These are phyloP conservation scores for Xyrichtys novacula DNA, from an alignment of 2,797 vertebrate species.

Conservation along the genomic window DNA sequence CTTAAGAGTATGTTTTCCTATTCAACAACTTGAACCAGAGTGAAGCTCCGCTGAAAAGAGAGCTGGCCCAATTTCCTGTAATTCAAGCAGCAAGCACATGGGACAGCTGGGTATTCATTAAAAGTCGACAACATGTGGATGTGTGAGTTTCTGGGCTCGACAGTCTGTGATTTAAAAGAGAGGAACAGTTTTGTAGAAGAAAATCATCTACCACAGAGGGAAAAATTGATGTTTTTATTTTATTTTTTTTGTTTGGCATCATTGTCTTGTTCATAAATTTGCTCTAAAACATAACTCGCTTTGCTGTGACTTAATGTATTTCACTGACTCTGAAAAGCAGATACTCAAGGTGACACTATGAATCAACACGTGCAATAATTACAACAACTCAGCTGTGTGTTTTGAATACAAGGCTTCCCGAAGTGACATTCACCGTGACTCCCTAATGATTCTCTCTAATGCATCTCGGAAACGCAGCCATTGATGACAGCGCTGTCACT, in stretches of 20 bases:
- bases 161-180: conserved; percentile 10
- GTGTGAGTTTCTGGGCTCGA: conserved; percentile 9
- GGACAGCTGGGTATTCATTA: conserved; percentile 50
- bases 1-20: conserved; percentile 25
- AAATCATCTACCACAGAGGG: conserved; percentile 15
- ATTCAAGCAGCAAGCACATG: conserved; percentile 41
- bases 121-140: conserved; percentile 36
- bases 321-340: conserved; percentile 4
- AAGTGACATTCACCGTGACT: conserved; percentile 57
- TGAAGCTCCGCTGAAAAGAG: conserved; percentile 23
- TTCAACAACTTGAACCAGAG: conserved; percentile 33
- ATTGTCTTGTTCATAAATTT: conserved; percentile 7
- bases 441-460: conserved; percentile 65
- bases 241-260: background rate
- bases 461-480: conserved; percentile 53
- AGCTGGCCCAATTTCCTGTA: conserved; percentile 37
- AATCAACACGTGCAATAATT: conserved; percentile 26
- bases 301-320: background rate
- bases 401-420: conserved; percentile 37
- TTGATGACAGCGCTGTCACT: conserved; percentile 62
- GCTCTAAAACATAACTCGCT: conserved; percentile 7
- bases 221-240: conserved; percentile 15
- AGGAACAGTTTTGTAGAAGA: background rate
- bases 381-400: conserved; percentile 30
- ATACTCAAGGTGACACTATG: conserved; percentile 14